Evolutionary conservation across 1,140 invertebrate species (phyloP).

Genomic region (Atta colombica): DNA sequence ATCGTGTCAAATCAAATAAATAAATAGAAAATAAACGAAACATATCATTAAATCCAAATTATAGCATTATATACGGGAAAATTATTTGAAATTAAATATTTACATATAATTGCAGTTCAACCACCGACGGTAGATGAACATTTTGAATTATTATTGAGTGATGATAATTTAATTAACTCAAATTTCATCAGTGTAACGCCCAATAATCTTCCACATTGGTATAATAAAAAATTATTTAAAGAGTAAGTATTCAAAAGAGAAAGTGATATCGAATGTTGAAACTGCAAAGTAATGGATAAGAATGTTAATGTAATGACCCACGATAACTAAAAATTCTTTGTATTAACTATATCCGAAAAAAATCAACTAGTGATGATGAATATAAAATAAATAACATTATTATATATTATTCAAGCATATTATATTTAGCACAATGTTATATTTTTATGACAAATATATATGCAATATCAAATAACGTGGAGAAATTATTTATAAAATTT

Average conservation of each 20-base stretch:
- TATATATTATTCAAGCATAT: not conserved
- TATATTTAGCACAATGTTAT: not conserved
- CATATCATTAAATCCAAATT: not conserved
- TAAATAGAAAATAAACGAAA: not conserved
- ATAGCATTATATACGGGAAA: not conserved
- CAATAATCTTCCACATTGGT: constrained; percentile 79
- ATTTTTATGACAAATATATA: not conserved
- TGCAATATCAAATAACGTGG: not conserved
- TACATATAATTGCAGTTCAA: constrained; percentile 21
- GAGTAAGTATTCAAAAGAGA: constrained; percentile 67
- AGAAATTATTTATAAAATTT: not conserved
- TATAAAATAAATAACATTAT: not conserved
- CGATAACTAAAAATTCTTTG: not conserved
- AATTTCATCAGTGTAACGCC: constrained; percentile 18
- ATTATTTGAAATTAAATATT: not conserved
- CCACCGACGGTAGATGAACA: constrained; percentile 75
- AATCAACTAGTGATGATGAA: not conserved
- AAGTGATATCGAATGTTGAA: not conserved
- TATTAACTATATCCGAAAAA: not conserved
- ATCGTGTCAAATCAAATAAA: not conserved
- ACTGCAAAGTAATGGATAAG: not conserved
- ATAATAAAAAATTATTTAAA: constrained; percentile 75
- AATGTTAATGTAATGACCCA: not conserved
- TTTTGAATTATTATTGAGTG: constrained; percentile 67
- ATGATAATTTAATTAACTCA: constrained; percentile 57